Evolutionary conservation across 2,888 invertebrate species (phyloP), one percentile per base, ranked within the genome.

Genomic region (Habroteleia sp.): DNA sequence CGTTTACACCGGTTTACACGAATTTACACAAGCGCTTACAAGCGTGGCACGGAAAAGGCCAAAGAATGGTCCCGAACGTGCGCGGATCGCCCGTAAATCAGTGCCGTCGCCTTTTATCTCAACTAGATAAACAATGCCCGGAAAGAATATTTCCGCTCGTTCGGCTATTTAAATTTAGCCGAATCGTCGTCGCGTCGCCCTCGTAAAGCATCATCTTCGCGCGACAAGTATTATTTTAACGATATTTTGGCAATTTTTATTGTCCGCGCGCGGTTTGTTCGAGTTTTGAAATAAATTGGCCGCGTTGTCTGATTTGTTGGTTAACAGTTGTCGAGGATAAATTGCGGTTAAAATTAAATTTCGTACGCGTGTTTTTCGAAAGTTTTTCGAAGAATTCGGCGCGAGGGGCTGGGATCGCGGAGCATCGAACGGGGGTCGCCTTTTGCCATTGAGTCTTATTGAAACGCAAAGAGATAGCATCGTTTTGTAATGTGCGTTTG

Each of bases 11-110:
- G 46, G 46, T 71, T 68, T 39, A 46, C 68, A 52, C 60, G 58
- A 66, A 75, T 77, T 78, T 79, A n/a, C n/a, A 76, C 75, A 73
- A 50, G 73, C 58, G 58, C 76, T 76, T 72, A 76, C 75, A 75
- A 54, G n/a, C n/a, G 69, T 13, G 14, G 25, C 29, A 11, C 16
- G 8, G 14, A 44, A 52, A 69, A 54, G 16, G 41, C 31, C 56
- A 20, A 14, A 31, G 35, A 29, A 46, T 42, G 50, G 65, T 20
- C 33, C 31, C 33, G 52, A 60, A 65, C 42, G 46, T 16, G 52
- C 41, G 1, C 60, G 56, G 17, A 73, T 73, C 35, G 52, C 8
- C 13, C 60, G 52, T 77, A 74, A 77, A 74, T 77, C 74, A 74
- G 44, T 5, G 39, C 14, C 66, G 73, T 41, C 50, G 44, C 8